A percentile compares a stretch with the other conserved stretches of the same genome.
Evolutionary conservation across 2,888 invertebrate genomes (phyloP).

Genomic region (Hemicrepidius hirtus): DNA sequence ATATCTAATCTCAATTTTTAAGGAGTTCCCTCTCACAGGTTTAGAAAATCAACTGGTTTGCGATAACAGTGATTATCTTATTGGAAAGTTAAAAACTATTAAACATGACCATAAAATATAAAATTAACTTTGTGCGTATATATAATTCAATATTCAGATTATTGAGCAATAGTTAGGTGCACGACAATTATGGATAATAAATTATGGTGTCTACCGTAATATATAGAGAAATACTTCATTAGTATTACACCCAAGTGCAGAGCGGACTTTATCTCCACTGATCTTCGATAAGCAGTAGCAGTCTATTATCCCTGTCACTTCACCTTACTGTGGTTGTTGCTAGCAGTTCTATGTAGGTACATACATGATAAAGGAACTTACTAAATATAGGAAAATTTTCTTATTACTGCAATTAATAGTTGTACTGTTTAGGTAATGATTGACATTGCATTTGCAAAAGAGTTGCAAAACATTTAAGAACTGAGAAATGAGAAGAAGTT

Average conservation of each 20-base stretch:
- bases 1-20: no score
- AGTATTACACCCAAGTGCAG: constrained; percentile 30
- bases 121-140: constrained; percentile 6
- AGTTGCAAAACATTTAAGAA: no score
- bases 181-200: constrained; percentile 27
- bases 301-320: constrained; percentile 30
- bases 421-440: no score
- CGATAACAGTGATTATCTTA: no score
- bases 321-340: constrained; percentile 1
- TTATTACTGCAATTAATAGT: no score
- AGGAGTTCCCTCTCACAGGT: no score
- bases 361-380: neutral
- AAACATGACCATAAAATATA: neutral
- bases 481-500: no score
- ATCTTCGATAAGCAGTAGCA: constrained; percentile 28
- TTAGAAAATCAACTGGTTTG: no score
- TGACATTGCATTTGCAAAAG: no score
- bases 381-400: neutral
- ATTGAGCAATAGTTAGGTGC: constrained; percentile 19
- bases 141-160: neutral
- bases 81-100: neutral
- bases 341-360: neutral
- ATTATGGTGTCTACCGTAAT: constrained; percentile 15
- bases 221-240: constrained; percentile 28
- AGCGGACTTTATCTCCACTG: constrained; percentile 21